Evolutionary conservation across 2,888 invertebrate species (phyloP), one percentile per base, ranked within the genome.

Genomic region (Mongoloraphidia duomilia): DNA sequence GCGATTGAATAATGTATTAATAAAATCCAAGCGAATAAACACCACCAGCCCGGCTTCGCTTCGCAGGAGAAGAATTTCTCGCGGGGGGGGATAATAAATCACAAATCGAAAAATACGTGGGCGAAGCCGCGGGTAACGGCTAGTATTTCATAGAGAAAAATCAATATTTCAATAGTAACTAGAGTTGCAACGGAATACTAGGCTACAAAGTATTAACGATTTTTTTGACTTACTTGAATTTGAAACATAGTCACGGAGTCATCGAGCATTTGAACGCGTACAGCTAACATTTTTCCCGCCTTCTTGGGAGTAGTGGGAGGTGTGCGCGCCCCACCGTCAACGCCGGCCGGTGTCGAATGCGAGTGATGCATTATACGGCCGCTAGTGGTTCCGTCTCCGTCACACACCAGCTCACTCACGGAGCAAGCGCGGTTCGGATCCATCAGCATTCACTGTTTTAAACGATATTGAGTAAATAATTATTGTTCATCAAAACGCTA

Each of bases 221-320:
- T 10, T 33, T 33, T 34, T 47, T 26, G 40, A 62, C 76, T 70
- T 64, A 90, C 90, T 85, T 91, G 90, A 57, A 91, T 84, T 79
- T 91, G 90, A 70, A 91, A 91, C 76, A 90, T 84, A 58, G 89
- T 89, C 64, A 88, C 75, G 47, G 84, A 79, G 69, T 91, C 91
- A 66, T 91, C 90, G 57, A 91, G 73, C 90, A 90, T 90, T 70
- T 88, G 88, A 49, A 91, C 84, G 58, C 88, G 74, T 54, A 90
- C 82, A 48, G 88, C 87, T 54, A 91, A 75, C 82, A 91, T 90
- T 70, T 91, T 91, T 64, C 90, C 90, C 59, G 82, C 82, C 62
- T 86, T 87, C 61, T 85, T 80, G 49, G 84, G 86, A 57, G 88
- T 85, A 56, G 84, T 75, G 47, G 86, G 84, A 51, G 84, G 84